phyloP scores from a whole-genome alignment of 1,140 invertebrate genomes.

The Drosophila takahashii region DNA sequence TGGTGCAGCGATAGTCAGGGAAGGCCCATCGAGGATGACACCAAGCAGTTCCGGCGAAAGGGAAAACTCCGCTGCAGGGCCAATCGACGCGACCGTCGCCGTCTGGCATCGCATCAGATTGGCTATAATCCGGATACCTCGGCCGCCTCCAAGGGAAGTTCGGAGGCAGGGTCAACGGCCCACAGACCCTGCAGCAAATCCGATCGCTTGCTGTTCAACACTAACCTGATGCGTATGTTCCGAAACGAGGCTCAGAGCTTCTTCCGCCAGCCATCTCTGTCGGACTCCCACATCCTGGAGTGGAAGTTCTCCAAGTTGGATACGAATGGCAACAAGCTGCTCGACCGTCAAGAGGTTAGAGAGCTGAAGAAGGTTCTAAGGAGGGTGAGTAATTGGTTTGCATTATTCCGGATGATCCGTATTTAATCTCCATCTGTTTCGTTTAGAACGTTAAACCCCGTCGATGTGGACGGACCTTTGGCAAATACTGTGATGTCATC shows the following conservation, averaged over 20 bases:
- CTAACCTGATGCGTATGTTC: constrained; percentile 92
- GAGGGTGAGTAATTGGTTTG: constrained; percentile 86
- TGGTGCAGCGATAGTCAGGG: constrained; percentile 93
- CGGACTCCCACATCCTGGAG: constrained; percentile 87
- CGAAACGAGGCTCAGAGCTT: constrained; percentile 90
- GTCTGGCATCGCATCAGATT: constrained; percentile 65
- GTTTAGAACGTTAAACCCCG: constrained; percentile 91
- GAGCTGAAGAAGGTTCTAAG: constrained; percentile 92
- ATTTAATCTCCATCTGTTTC: background rate
- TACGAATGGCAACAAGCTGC: constrained; percentile 89
- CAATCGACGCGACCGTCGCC: constrained; percentile 78
- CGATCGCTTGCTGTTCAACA: constrained; percentile 92
- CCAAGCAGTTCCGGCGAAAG: constrained; percentile 86
- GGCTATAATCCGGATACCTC: constrained; percentile 37
- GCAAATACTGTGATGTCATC: constrained; percentile 93
- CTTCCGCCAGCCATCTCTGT: constrained; percentile 16
- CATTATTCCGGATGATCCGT: background rate
- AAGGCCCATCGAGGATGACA: constrained; percentile 91
- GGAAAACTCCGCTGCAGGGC: constrained; percentile 89
- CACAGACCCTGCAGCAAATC: constrained; percentile 87
- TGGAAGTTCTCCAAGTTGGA: constrained; percentile 96
- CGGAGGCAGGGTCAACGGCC: constrained; percentile 45
- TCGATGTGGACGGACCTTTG: constrained; percentile 94
- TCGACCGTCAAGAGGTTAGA: constrained; percentile 92
- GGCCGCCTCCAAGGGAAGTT: constrained; percentile 37